Conservation (phyloP, 2,113 vertebrate genomes). For the Euleptes europaea region DNA sequence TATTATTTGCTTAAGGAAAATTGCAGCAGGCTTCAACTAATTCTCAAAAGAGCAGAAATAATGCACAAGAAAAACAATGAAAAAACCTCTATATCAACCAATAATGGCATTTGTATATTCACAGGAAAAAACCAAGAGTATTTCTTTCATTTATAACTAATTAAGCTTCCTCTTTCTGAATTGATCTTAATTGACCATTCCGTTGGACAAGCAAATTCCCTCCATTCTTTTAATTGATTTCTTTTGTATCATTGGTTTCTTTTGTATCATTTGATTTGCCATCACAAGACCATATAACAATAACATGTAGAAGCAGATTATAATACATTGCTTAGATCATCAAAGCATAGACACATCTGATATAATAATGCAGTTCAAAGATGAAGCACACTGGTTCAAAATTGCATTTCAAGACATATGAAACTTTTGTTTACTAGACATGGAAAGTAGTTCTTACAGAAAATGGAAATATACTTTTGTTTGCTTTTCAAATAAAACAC, state of each 20-base stretch:
- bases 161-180: background rate
- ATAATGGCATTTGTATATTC: background rate
- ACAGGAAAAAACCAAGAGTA: background rate
- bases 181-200: background rate
- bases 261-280: background rate
- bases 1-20: background rate
- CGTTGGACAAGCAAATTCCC: no score
- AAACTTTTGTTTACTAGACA: no score
- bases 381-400: no score
- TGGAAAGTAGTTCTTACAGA: no score
- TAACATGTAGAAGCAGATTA: background rate
- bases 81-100: background rate
- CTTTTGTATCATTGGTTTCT: background rate
- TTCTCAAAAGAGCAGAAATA: background rate
- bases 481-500: no score
- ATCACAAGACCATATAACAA: background rate
- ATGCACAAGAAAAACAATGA: background rate
- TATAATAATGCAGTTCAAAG: no score
- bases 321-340: background rate
- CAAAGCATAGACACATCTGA: background rate
- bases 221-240: background rate
- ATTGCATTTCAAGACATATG: no score
- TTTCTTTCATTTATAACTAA: background rate
- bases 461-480: no score
- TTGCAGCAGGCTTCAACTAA: background rate